These are phyloP conservation scores for Halichondria panicea DNA, from an alignment of 37 sponge, comb jelly and placozoan genomes.

Conservation along the genomic window DNA sequence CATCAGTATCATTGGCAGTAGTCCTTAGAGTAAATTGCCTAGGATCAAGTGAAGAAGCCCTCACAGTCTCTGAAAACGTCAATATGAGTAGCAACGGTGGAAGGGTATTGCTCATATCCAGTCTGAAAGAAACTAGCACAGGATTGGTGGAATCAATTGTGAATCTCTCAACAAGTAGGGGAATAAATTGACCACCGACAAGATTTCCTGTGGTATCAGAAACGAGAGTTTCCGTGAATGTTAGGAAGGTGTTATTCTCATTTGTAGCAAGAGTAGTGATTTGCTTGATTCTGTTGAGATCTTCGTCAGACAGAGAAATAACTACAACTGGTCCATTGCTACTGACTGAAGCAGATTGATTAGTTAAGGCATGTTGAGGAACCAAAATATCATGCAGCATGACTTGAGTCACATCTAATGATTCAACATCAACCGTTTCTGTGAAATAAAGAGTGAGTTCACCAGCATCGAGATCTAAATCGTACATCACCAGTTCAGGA, in stretches of 20 bases:
- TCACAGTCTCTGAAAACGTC: slow-evolving; percentile 89
- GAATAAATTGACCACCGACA: slow-evolving; percentile 20
- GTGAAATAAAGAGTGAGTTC: slow-evolving; percentile 66
- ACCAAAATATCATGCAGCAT: slow-evolving; percentile 33
- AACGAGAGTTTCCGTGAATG: slow-evolving; percentile 33
- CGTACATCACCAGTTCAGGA: slow-evolving; percentile 53
- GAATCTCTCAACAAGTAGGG: slow-evolving; percentile 18
- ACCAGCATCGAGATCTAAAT: slow-evolving; percentile 75
- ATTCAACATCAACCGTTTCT: slow-evolving; percentile 80
- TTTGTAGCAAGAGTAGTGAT: slow-evolving; percentile 58
- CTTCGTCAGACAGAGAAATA: slow-evolving; percentile 56
- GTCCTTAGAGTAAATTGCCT: slow-evolving; percentile 52
- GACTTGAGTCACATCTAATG: slow-evolving; percentile 67
- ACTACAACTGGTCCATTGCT: slow-evolving; percentile 71
- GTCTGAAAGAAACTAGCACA: slow-evolving; percentile 61
- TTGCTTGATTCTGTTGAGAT: slow-evolving; percentile 85
- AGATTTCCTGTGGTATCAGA: slow-evolving; percentile 71
- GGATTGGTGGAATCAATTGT: slow-evolving; percentile 60
- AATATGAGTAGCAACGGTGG: slow-evolving; percentile 84
- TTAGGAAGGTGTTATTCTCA: slow-evolving; percentile 57
- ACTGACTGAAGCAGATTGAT: slow-evolving; percentile 21
- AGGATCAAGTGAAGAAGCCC: slow-evolving; percentile 42
- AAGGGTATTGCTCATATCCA: slow-evolving; percentile 75
- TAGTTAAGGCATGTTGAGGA: slow-evolving; percentile 41
- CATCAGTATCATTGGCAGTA: neutral